These are phyloP conservation scores for Dendrophyllia cribrosa DNA, from an alignment of 64 coral and sea anemone genomes.

Conservation along the genomic window DNA sequence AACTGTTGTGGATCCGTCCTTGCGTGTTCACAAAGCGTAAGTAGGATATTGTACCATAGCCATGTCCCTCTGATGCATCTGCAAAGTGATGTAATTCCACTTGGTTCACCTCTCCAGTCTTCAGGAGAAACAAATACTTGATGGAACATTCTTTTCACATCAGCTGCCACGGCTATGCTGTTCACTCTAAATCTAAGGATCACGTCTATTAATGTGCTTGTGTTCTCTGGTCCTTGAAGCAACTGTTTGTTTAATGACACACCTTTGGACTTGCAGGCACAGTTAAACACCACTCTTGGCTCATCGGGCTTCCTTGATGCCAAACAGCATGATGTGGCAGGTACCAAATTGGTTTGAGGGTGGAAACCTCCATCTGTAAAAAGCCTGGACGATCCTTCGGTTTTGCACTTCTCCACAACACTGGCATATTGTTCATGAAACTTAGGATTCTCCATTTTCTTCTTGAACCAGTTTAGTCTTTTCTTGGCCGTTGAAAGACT, in stretches of 20 bases:
- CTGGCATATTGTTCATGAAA: slow-evolving; percentile 52
- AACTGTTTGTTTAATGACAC: slow-evolving; percentile 60
- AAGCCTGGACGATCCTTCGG: slow-evolving; percentile 55
- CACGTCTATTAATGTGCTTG: slow-evolving; percentile 49
- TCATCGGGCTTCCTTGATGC: slow-evolving; percentile 61
- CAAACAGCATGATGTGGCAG: slow-evolving; percentile 65
- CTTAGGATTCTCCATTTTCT: slow-evolving; percentile 38
- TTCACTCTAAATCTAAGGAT: slow-evolving; percentile 56
- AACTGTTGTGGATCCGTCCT: slow-evolving; percentile 12
- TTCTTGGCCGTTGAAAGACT: slow-evolving; percentile 47
- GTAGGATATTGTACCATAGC: no score
- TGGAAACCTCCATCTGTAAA: slow-evolving; percentile 34
- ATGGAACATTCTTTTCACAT: slow-evolving; percentile 69
- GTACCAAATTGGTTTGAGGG: slow-evolving; percentile 56
- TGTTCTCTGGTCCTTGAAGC: slow-evolving; percentile 54
- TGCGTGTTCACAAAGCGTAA: no score
- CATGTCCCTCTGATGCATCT: no score
- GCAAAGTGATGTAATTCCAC: no score
- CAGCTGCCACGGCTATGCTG: slow-evolving; percentile 35
- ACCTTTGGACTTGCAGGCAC: slow-evolving; percentile 39
- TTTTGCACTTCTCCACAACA: slow-evolving; percentile 56
- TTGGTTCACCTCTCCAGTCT: no score
- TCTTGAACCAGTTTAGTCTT: slow-evolving; percentile 55
- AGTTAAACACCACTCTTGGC: slow-evolving; percentile 64
- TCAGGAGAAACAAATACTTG: slow-evolving; percentile 51